A percentile compares a stretch with the other conserved stretches of the same genome.
Evolutionary conservation across 2,797 vertebrate genomes (phyloP).

Genomic region (Sebastes umbrosus): DNA sequence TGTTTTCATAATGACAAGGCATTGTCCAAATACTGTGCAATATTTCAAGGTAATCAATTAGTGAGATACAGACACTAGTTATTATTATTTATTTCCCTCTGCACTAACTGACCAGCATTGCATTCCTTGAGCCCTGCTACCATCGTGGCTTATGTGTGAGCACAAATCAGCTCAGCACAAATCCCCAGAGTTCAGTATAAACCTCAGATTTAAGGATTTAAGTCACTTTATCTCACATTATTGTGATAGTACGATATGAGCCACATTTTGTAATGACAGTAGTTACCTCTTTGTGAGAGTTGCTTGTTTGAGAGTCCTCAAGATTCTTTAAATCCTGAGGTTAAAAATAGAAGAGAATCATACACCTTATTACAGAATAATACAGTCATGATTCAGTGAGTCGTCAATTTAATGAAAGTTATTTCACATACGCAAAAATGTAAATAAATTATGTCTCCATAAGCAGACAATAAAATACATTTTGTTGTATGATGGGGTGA

Average conservation of each 20-base stretch:
- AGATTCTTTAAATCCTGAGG: slow-evolving; percentile 68
- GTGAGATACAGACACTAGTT: neutral
- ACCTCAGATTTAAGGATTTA: neutral
- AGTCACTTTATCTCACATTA: neutral
- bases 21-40: neutral
- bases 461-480: neutral
- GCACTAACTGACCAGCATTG: too few species aligned
- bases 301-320: slow-evolving; percentile 13
- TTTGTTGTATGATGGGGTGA: neutral
- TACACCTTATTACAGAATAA: neutral
- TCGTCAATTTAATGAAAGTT: neutral
- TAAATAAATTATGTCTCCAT: neutral
- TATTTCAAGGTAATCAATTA: neutral
- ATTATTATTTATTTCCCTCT: neutral
- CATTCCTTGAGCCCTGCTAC: neutral
- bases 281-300: slow-evolving; percentile 56
- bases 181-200: neutral
- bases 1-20: neutral
- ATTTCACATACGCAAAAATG: neutral
- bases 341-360: neutral
- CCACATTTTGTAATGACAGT: neutral
- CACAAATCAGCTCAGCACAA: neutral
- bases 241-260: neutral
- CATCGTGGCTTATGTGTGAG: neutral
- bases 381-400: neutral